These are phyloP conservation scores for Apostichopus japonicus DNA, from an alignment of 35 echinoderm and acorn worm species.

Conservation along the genomic window DNA sequence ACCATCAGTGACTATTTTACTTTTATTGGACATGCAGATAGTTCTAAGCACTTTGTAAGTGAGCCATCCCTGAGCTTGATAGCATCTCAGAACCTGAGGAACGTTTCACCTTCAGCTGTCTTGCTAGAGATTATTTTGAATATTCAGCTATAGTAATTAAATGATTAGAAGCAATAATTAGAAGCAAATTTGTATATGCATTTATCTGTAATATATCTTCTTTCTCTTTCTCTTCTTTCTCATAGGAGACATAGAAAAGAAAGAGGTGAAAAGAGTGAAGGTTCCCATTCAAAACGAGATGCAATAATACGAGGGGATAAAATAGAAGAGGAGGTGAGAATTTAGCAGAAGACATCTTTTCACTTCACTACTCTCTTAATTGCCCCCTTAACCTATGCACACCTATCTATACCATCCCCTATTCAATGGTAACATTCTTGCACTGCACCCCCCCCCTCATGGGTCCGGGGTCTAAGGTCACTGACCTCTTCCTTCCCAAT, in stretches of 20 bases:
- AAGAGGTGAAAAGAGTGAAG: conserved; percentile 57
- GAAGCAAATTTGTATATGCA: not conserved
- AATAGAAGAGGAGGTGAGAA: conserved; percentile 52
- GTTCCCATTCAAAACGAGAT: conserved; percentile 59
- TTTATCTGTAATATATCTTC: not conserved
- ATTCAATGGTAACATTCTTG: not conserved
- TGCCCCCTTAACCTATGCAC: not conserved
- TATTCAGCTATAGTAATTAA: too few species aligned
- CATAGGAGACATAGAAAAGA: conserved; percentile 58
- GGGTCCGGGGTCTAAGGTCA: too few species aligned
- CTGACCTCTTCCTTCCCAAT: too few species aligned
- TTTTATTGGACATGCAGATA: too few species aligned
- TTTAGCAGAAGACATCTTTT: not conserved
- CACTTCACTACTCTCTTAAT: not conserved
- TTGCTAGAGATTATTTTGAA: too few species aligned
- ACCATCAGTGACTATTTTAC: too few species aligned
- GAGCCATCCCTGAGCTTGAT: too few species aligned
- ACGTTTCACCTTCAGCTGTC: too few species aligned
- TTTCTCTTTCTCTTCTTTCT: not conserved
- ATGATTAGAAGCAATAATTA: too few species aligned
- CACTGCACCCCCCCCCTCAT: too few species aligned
- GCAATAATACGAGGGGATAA: conserved; percentile 58
- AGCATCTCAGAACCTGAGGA: too few species aligned
- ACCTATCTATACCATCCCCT: not conserved
- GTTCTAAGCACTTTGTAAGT: too few species aligned